Base-by-base conservation (phyloP, 2,888 invertebrate genomes). In the Eurytoma adleriae region DNA sequence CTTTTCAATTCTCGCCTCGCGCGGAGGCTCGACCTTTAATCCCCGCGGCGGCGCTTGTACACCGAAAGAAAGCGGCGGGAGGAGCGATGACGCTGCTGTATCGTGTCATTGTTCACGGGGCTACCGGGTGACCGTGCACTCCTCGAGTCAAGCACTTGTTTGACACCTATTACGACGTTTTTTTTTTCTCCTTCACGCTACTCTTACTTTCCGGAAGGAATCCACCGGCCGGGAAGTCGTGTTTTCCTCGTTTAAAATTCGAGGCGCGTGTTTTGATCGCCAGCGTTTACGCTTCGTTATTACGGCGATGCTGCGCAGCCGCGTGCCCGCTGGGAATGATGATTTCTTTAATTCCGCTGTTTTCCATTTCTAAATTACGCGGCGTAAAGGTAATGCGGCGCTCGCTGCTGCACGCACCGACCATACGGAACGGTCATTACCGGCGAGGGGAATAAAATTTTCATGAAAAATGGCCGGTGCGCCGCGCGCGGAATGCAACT, bases 91-190 rank as follows among this genome's bases (percentile, higher is more conserved):
- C 62, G 54, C 3, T 27, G 62, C 56, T 52, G 40, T 59, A 68
- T 75, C 59, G 50, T 56, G n/a, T 20, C 30, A 68, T 75, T 68
- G 75, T 68, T 52, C 52, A 40, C 40, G 40, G 52, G 54, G n/a
- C 54, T 18, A 13, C 27, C 10, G 14, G 10, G 52, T 68, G 68
- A 75, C 59, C 48, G 57, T 50, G 16, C 7, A 50, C 57, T 50
- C 56, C 14, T 67, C 24, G 18, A n/a, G 66, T 16, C 57, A 30
- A 18, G 30, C n/a, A n/a, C 48, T 54, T 30, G 40, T 27, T 48
- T 77, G 27, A 64, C 20, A 18, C 24, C 7, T 68, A 30, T 68
- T 68, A 14, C 4, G 40, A 14, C 4, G 40, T 40, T 7, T 40
- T 4, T 40, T 40, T 40, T 40, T 40, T 7, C 40, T 7, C 3